A percentile compares a stretch with the other conserved stretches of the same genome.
Evolutionary conservation across 2,113 vertebrate genomes (phyloP).

Genomic region (Odontophorus gujanensis): DNA sequence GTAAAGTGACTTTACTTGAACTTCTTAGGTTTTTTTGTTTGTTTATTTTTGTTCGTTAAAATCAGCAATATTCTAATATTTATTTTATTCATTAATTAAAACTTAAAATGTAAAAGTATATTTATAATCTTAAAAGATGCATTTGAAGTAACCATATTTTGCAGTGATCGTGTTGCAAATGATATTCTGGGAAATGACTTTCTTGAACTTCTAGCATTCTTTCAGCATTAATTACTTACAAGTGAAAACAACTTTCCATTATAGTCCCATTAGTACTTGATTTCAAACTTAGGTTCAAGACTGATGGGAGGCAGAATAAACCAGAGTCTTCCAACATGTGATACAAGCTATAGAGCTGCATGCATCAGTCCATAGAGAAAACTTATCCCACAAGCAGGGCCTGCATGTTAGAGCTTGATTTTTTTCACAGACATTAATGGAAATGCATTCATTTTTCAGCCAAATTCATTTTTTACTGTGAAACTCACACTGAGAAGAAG

Average conservation of each 20-base stretch:
- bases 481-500: background rate
- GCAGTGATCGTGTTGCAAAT: background rate
- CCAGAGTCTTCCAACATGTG: background rate
- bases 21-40: background rate
- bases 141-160: background rate
- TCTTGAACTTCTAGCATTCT: background rate
- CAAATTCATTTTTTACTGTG: background rate
- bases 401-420: background rate
- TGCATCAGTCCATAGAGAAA: background rate
- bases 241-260: background rate
- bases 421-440: background rate
- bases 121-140: background rate
- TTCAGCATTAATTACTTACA: background rate
- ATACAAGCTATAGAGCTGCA: background rate
- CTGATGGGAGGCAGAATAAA: background rate
- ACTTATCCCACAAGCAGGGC: background rate
- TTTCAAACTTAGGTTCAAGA: background rate
- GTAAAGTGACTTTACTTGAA: background rate
- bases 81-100: background rate
- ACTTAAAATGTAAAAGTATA: background rate
- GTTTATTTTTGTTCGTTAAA: background rate
- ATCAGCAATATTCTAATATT: background rate
- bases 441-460: rapidly evolving
- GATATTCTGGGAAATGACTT: background rate
- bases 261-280: background rate